Percentiles rank a stretch among this genome's conserved stretches.
Evolutionary conservation across 2,797 vertebrate genomes (phyloP).

Genomic region (Rousettus madagascariensis): DNA sequence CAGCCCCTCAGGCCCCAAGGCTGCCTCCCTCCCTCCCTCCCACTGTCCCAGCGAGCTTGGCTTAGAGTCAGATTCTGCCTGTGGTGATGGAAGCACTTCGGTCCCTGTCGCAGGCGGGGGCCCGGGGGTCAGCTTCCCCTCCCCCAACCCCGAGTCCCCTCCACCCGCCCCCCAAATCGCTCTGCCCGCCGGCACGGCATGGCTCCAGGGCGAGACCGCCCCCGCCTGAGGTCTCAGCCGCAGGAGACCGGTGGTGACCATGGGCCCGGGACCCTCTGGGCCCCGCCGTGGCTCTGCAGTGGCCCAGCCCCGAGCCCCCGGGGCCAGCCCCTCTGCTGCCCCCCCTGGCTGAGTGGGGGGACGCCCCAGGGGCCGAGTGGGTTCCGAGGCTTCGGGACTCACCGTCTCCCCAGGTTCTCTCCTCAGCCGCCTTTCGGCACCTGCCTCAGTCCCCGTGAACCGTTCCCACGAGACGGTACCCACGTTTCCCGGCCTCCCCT

Average conservation of each 20-base stretch:
- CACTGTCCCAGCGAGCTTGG: neutral
- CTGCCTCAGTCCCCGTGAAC: neutral
- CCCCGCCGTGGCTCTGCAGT: too few species aligned
- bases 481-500: too few species aligned
- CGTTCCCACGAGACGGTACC: neutral
- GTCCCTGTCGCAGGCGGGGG: neutral
- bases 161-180: too few species aligned
- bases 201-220: too few species aligned
- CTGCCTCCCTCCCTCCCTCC: neutral
- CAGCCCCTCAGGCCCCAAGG: too few species aligned
- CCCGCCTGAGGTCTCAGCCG: neutral
- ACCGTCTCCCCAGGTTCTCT: neutral
- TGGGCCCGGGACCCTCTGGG: too few species aligned
- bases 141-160: neutral
- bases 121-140: neutral
- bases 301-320: neutral
- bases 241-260: neutral
- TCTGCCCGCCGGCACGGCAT: too few species aligned
- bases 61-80: neutral
- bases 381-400: neutral
- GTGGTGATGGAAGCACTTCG: neutral
- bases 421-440: rapidly evolving
- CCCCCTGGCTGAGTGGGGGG: neutral
- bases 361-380: neutral
- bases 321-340: neutral